Evolutionary conservation across 1,140 invertebrate species (phyloP).

Genomic region (Conus ventricosus): DNA sequence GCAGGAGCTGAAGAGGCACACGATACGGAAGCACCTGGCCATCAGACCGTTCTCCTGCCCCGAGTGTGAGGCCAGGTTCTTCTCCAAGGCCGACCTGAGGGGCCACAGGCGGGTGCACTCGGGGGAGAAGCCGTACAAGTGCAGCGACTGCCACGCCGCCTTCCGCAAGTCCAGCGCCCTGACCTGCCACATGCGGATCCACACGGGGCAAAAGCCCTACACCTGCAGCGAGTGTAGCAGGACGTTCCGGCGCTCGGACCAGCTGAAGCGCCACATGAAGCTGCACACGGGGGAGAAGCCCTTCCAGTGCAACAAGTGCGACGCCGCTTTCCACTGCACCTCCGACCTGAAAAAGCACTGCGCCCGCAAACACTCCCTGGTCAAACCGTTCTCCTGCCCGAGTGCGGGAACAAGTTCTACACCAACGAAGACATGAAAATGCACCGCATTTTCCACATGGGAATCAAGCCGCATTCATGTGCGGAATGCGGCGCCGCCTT

Average conservation of each 20-base stretch:
- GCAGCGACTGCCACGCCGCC: slow-evolving; percentile 2
- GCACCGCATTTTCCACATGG: slow-evolving; percentile 5
- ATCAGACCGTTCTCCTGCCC: slow-evolving; percentile 22
- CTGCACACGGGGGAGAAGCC: slow-evolving; percentile 33
- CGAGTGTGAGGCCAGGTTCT: slow-evolving; percentile 20
- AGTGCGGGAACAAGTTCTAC: slow-evolving; percentile 8
- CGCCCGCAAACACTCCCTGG: not conserved
- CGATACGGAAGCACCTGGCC: slow-evolving; percentile 7
- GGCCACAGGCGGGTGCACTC: not conserved
- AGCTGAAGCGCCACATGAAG: slow-evolving; percentile 24
- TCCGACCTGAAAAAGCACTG: slow-evolving; percentile 18
- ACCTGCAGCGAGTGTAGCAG: slow-evolving; percentile 17
- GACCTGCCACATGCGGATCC: slow-evolving; percentile 15
- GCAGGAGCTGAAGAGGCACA: slow-evolving; percentile 91
- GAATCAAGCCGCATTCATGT: slow-evolving; percentile 50
- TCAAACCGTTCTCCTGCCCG: slow-evolving; percentile 9
- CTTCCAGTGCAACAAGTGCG: slow-evolving; percentile 5
- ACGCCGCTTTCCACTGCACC: not conserved
- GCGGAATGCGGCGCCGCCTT: slow-evolving; percentile 54
- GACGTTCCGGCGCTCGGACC: not conserved
- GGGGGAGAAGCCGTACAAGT: slow-evolving; percentile 13
- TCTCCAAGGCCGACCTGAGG: not conserved
- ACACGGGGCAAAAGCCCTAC: slow-evolving; percentile 31
- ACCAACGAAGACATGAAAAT: not conserved
- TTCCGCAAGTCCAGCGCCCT: slow-evolving; percentile 3